Percentiles rank a stretch among this genome's conserved stretches.
Conservation (phyloP, 1,140 invertebrate species). For the Leptopilina clavipes region DNA sequence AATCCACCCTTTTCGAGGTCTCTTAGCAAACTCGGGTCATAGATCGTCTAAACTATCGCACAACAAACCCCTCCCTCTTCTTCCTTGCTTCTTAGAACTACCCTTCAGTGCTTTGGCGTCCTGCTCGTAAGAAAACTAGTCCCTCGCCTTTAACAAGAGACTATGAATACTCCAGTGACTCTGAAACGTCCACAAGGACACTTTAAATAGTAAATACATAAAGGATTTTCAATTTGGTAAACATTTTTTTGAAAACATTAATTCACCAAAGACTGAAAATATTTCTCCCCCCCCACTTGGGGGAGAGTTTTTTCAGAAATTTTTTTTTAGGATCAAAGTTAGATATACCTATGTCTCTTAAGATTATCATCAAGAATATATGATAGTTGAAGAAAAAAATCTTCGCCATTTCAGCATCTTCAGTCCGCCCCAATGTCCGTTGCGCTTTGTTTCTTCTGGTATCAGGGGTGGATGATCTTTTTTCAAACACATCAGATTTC, state of each 20-base stretch:
- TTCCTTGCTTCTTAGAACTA: constrained; percentile 44
- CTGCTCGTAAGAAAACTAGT: constrained; percentile 34
- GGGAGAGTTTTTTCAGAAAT: no score
- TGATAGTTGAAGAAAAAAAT: no score
- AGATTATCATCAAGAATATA: neutral
- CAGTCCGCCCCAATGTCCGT: constrained; percentile 24
- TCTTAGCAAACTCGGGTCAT: constrained; percentile 72
- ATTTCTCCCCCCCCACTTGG: no score
- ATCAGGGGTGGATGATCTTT: constrained; percentile 51
- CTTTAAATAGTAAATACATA: neutral
- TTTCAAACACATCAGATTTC: constrained; percentile 60
- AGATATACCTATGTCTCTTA: no score
- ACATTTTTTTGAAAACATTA: no score
- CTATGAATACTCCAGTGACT: neutral
- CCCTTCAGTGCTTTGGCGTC: constrained; percentile 50
- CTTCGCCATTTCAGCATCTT: constrained; percentile 43
- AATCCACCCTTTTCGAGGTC: constrained; percentile 73
- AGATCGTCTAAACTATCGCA: constrained; percentile 72
- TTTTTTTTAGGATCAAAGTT: no score
- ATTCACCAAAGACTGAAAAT: no score
- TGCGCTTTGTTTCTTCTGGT: constrained; percentile 43
- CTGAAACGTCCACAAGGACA: neutral
- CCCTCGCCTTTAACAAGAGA: neutral
- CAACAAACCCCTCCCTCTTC: constrained; percentile 61
- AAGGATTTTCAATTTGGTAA: no score